phyloP scores from a whole-genome alignment of 2,888 invertebrate genomes.

The Invenusta paracnida region DNA sequence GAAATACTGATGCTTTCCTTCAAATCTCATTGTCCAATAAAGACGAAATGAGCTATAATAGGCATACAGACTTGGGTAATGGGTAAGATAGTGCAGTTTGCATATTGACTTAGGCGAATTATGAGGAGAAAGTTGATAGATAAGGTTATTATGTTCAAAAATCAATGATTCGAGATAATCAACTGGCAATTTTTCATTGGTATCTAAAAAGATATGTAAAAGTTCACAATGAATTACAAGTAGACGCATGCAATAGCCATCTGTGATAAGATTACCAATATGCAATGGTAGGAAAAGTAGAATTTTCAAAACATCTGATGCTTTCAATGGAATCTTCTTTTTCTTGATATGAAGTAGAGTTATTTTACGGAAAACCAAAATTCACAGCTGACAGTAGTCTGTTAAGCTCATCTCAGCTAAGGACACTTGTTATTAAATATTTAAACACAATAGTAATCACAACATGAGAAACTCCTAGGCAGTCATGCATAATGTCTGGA shows the following conservation, averaged over 20 bases:
- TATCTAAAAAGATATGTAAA: not conserved
- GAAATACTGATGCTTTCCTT: slow-evolving; percentile 6
- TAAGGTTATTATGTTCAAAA: not conserved
- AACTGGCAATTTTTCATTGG: not conserved
- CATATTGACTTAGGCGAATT: not conserved
- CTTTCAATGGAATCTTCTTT: slow-evolving; percentile 13
- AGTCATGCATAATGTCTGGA: slow-evolving; percentile 15
- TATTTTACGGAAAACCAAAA: not conserved
- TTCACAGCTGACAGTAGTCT: not conserved
- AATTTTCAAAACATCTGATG: not conserved
- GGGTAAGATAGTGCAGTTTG: not conserved
- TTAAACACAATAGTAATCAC: not conserved
- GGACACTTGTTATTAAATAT: not conserved
- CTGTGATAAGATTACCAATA: not conserved
- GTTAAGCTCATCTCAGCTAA: not conserved
- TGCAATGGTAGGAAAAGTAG: not conserved
- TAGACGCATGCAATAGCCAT: not conserved
- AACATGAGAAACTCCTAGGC: not conserved
- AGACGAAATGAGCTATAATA: not conserved
- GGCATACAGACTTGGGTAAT: not conserved
- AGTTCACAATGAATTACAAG: not conserved
- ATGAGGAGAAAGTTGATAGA: slow-evolving; percentile 12
- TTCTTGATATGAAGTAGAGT: not conserved
- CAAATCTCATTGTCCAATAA: slow-evolving; percentile 14
- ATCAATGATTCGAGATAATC: slow-evolving; percentile 4